phyloP scores from a whole-genome alignment of 2,888 invertebrate species.

The Melanostoma mellinum region DNA sequence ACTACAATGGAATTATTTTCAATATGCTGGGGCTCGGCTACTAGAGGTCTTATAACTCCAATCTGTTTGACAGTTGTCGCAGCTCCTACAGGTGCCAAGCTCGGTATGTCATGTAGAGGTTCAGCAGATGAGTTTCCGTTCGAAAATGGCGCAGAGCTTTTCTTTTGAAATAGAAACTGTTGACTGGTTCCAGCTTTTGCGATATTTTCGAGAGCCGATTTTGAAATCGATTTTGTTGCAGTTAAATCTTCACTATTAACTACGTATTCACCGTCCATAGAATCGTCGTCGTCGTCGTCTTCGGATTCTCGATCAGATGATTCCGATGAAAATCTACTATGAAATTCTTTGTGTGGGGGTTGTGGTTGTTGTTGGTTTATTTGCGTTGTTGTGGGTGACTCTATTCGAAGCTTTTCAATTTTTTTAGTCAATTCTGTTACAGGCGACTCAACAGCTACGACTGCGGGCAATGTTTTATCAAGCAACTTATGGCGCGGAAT shows the following conservation, averaged over 20 bases:
- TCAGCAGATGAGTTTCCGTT: conserved; percentile 32
- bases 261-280: conserved; percentile 76
- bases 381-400: conserved; percentile 72
- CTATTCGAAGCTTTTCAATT: conserved; percentile 77
- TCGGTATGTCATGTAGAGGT: conserved; percentile 75
- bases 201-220: conserved; percentile 86
- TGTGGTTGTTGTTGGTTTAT: conserved; percentile 42
- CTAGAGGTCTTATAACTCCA: conserved; percentile 84
- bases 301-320: conserved; percentile 68
- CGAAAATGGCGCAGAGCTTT: conserved; percentile 33
- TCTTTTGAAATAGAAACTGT: conserved; percentile 81
- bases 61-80: conserved; percentile 81
- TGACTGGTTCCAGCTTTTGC: conserved; percentile 87
- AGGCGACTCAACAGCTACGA: conserved; percentile 77
- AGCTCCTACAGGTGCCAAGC: conserved; percentile 61
- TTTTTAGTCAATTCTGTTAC: conserved; percentile 78
- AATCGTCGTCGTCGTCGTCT: conserved; percentile 73
- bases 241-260: conserved; percentile 78
- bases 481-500: conserved; percentile 79
- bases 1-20: conserved; percentile 48
- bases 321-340: conserved; percentile 52
- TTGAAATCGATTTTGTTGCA: conserved; percentile 82
- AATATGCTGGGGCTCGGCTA: conserved; percentile 75
- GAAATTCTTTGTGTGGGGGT: conserved; percentile 29
- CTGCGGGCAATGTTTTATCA: conserved; percentile 63